Evolutionary conservation across 2,888 invertebrate genomes (phyloP), one percentile per base, ranked within the genome.

Genomic region (Chesias legatella): DNA sequence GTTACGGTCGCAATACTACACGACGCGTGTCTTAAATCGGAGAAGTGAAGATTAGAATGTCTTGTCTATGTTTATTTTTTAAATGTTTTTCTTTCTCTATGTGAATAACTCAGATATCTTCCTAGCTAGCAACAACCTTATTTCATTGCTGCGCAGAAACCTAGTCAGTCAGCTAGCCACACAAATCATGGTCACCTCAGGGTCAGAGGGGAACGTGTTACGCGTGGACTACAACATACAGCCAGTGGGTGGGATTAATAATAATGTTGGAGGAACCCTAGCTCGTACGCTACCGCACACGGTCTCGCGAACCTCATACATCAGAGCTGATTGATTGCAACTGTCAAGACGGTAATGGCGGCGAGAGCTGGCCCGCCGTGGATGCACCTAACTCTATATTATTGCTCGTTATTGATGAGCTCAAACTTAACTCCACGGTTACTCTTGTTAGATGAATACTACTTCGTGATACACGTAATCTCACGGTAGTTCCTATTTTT

Each of bases 271-370:
- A 40, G 48, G 51, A 52, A 51, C 31, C 27, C 33, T 41, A 31
- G 25, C 27, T 38, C 28, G 25, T 30, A 34, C 23, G 63, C 79
- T 79, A 77, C 82, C 79, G 74, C 79, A 74, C 73, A 59, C 67
- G 60, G 58, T 53, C 62, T 67, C 67, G 81, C 79, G 70, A 76
- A 74, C 74, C 78, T 73, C 83, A 80, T 86, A 77, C 83, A 86
- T 88, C 85, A 84, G 71, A 47, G 43, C 71, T 84, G 86, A 88
- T 88, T 83, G 85, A 88, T 86, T 84, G 85, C 85, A 80, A 82
- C 84, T 86, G 88, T 86, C 86, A 83, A 79, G 79, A 70, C 71
- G 56, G 59, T 83, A 84, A 86, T 85, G 81, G 84, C 82, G 80
- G 74, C 76, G 80, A 83, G 73, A 72, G 41, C 40, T 30, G 32